phyloP scores from a whole-genome alignment of 2,113 vertebrate genomes.

The Fukomys damarensis region DNA sequence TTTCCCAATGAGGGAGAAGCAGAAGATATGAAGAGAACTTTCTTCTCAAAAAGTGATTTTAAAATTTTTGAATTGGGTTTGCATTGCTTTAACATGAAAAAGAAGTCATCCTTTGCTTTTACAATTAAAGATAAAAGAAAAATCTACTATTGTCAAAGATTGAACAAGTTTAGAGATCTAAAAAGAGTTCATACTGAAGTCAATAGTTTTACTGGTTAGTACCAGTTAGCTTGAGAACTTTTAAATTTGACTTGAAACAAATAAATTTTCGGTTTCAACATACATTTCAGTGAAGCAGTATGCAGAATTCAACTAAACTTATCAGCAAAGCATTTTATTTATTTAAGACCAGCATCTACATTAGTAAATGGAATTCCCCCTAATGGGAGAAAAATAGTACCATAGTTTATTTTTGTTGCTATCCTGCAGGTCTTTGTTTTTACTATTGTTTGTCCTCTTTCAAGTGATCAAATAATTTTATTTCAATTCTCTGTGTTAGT shows the following conservation, averaged over 20 bases:
- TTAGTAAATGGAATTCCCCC: constrained; percentile 28
- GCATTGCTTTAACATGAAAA: constrained; percentile 15
- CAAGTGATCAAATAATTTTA: constrained; percentile 46
- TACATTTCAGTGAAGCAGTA: constrained; percentile 44
- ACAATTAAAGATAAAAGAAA: constrained; percentile 30
- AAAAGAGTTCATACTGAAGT: not conserved
- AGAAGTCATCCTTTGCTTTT: not conserved
- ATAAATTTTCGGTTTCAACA: constrained; percentile 50
- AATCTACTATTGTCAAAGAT: constrained; percentile 12
- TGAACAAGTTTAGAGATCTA: constrained; percentile 6
- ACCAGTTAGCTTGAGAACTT: constrained; percentile 58
- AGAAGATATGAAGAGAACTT: not conserved
- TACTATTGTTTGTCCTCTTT: constrained; percentile 29
- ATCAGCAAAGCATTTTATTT: not conserved
- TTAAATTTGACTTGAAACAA: constrained; percentile 63
- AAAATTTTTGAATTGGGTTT: not conserved
- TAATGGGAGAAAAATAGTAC: not conserved
- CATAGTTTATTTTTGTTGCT: constrained; percentile 15
- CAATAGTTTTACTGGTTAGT: constrained; percentile 41
- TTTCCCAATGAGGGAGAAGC: not conserved
- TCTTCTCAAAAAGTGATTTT: not conserved
- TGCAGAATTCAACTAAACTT: constrained; percentile 5
- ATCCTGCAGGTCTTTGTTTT: not conserved
- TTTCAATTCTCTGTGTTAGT: constrained; percentile 9
- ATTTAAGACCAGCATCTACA: constrained; percentile 11